phyloP scores from a whole-genome alignment of 2,888 invertebrate species.

The Metacarcinus magister region DNA sequence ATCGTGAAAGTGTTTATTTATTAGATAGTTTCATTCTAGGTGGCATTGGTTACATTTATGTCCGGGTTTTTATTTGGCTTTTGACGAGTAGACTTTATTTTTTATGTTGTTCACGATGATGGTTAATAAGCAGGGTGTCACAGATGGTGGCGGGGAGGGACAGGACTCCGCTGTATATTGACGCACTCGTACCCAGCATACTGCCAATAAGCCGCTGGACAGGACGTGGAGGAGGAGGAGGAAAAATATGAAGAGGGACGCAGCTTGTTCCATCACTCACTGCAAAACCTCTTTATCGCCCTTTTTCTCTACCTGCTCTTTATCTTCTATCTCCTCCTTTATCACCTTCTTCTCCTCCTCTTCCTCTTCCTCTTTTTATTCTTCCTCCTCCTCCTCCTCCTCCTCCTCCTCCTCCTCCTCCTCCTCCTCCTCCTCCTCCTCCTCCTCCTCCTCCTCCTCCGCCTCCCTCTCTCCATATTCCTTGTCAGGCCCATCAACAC shows the following conservation, averaged over 20 bases:
- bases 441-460: neutral
- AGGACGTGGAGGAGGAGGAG: neutral
- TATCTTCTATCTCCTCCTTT: too few species aligned
- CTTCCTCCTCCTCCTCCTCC: neutral
- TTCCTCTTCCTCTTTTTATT: neutral
- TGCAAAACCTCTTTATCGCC: neutral
- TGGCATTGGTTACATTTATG: too few species aligned
- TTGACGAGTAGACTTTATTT: too few species aligned
- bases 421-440: slow-evolving; percentile 53
- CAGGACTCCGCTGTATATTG: neutral
- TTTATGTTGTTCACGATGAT: neutral
- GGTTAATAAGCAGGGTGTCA: neutral
- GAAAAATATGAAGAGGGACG: neutral
- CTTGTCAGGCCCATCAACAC: neutral
- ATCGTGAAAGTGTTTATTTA: neutral
- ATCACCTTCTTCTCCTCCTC: neutral
- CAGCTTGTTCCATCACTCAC: neutral
- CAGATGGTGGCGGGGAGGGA: neutral
- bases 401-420: neutral
- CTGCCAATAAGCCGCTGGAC: neutral
- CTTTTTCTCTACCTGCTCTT: neutral
- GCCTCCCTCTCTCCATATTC: neutral
- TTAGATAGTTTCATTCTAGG: neutral
- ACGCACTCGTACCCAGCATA: neutral
- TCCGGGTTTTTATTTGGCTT: too few species aligned